These are phyloP conservation scores for Mus pahari DNA, from an alignment of 2,113 vertebrate genomes.

Conservation along the genomic window DNA sequence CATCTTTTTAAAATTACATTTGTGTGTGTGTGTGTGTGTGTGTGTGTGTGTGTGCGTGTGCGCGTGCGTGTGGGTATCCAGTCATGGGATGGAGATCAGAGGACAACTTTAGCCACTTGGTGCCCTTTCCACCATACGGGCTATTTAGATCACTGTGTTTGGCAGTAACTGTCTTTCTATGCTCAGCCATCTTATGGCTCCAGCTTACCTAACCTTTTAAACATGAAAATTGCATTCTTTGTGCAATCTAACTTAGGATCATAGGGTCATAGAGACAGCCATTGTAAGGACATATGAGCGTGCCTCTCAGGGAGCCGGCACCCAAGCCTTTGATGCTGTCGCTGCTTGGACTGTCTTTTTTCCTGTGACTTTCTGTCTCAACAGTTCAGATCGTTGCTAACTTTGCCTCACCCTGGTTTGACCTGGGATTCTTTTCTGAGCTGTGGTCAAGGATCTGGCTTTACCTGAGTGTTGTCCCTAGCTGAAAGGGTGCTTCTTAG, in stretches of 20 bases:
- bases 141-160: background rate
- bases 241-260: background rate
- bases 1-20: background rate
- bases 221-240: background rate
- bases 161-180: background rate
- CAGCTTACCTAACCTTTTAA: background rate
- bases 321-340: too few species aligned
- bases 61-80: background rate
- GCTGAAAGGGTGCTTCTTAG: background rate
- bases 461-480: too few species aligned
- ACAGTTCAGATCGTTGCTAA: background rate
- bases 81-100: background rate
- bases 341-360: background rate
- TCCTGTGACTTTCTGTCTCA: background rate
- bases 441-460: background rate
- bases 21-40: too few species aligned
- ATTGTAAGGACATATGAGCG: background rate
- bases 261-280: background rate
- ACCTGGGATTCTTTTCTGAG: background rate
- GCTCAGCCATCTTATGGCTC: background rate
- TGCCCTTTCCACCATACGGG: background rate
- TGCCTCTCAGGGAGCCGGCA: background rate
- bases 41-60: background rate
- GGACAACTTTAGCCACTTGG: background rate
- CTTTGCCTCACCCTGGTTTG: background rate